Percentiles rank a stretch among this genome's conserved stretches.
These are phyloP conservation scores for Delphinus delphis DNA, from an alignment of 2,113 vertebrate genomes.

Conservation along the genomic window DNA sequence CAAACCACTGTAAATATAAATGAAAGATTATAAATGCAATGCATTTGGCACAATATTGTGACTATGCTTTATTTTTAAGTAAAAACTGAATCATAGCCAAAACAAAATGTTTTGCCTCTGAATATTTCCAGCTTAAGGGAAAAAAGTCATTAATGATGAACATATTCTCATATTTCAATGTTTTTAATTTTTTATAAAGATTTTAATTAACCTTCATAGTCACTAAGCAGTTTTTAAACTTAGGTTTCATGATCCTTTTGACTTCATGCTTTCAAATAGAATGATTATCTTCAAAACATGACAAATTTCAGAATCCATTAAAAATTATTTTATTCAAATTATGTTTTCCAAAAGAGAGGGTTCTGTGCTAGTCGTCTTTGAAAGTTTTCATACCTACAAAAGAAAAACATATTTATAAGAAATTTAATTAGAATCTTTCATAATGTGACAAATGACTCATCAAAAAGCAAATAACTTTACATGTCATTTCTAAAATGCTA, in stretches of 20 bases:
- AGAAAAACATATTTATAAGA: conserved; percentile 46
- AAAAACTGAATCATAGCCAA: conserved; percentile 37
- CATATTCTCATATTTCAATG: conserved; percentile 67
- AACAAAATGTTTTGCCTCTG: conserved; percentile 55
- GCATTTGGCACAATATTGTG: not conserved
- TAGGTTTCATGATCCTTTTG: conserved; percentile 53
- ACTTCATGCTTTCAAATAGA: conserved; percentile 46
- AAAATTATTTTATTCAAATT: conserved; percentile 70
- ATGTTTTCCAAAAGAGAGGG: conserved; percentile 96
- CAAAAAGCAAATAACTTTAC: conserved; percentile 27
- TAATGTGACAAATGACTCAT: conserved; percentile 25
- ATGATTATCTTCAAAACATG: conserved; percentile 59
- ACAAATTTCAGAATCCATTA: conserved; percentile 65
- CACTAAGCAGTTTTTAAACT: conserved; percentile 59
- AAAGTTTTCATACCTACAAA: conserved; percentile 95
- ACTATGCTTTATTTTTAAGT: conserved; percentile 65
- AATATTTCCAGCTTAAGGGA: conserved; percentile 42
- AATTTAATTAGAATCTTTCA: conserved; percentile 32
- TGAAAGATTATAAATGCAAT: conserved; percentile 22
- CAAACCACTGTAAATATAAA: conserved; percentile 7
- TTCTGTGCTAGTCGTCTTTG: conserved; percentile 95
- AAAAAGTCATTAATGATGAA: not conserved
- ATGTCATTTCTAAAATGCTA: conserved; percentile 22
- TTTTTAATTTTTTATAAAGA: conserved; percentile 80
- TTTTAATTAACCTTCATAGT: conserved; percentile 78